These are phyloP conservation scores for Brachionus rubens DNA, from an alignment of 1,140 invertebrate species.

Conservation along the genomic window DNA sequence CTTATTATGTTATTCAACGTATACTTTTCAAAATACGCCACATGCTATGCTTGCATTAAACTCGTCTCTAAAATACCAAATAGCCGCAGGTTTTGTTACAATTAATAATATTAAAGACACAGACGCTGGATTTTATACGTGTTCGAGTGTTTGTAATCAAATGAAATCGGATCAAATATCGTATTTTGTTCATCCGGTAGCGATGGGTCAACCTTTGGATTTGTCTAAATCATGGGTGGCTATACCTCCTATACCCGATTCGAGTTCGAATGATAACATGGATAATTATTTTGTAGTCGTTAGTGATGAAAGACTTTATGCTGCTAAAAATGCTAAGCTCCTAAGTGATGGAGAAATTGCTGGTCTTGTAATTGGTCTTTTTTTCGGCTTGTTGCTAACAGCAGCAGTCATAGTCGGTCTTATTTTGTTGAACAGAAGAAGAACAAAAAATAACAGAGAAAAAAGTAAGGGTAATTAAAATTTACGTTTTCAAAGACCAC, in stretches of 20 bases:
- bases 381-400: not conserved
- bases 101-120: constrained; percentile 34
- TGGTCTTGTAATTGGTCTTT: constrained; percentile 41
- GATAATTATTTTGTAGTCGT: constrained; percentile 7
- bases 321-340: not conserved
- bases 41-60: constrained; percentile 23
- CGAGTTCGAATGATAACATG: not conserved
- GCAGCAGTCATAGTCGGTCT: not conserved
- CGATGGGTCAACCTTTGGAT: constrained; percentile 27
- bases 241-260: constrained; percentile 15
- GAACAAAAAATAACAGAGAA: not conserved
- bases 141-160: not conserved
- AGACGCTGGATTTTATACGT: constrained; percentile 43
- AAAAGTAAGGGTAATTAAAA: too few species aligned
- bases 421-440: constrained; percentile 1
- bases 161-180: constrained; percentile 33
- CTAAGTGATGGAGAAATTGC: constrained; percentile 40
- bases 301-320: constrained; percentile 26
- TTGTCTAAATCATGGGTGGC: constrained; percentile 1
- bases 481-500: too few species aligned
- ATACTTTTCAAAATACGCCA: not conserved
- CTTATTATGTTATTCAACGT: constrained; percentile 8
- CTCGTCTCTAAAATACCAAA: constrained; percentile 5
- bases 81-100: not conserved
- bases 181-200: constrained; percentile 9